Evolutionary conservation across 2,113 vertebrate genomes (phyloP).

Genomic region (Damaliscus lunatus): DNA sequence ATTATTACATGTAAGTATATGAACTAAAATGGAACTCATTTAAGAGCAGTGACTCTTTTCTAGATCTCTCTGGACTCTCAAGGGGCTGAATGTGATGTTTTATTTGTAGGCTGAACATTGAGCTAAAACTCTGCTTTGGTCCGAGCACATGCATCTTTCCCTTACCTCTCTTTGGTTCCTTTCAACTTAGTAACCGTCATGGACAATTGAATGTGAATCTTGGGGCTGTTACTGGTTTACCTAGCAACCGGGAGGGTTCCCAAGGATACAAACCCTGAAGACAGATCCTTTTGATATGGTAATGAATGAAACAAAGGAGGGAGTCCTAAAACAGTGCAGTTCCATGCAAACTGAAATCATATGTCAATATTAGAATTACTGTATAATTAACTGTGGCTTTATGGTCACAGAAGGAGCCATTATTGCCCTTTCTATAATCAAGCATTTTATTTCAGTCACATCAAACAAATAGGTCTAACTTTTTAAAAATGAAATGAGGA

Average conservation of each 20-base stretch:
- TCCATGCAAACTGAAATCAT: neutral
- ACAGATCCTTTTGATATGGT: conserved; percentile 40
- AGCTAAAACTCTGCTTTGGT: neutral
- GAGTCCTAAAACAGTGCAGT: neutral
- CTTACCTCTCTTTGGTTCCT: neutral
- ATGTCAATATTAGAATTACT: conserved; percentile 22
- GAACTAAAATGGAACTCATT: neutral
- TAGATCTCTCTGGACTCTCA: neutral
- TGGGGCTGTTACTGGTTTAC: neutral
- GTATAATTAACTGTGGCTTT: neutral
- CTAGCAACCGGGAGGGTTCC: conserved; percentile 39
- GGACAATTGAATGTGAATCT: conserved; percentile 25
- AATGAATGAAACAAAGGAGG: conserved; percentile 9
- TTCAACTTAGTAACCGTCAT: conserved; percentile 26
- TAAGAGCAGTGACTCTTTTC: neutral
- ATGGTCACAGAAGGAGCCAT: neutral
- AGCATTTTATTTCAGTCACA: neutral
- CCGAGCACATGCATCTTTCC: neutral
- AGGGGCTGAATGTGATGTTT: neutral
- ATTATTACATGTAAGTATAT: neutral
- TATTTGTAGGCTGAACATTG: neutral
- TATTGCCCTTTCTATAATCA: neutral
- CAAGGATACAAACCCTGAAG: conserved; percentile 36
- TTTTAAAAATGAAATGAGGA: neutral
- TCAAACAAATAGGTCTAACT: neutral